Evolutionary conservation across 2,888 invertebrate genomes (phyloP), one percentile per base, ranked within the genome.

Genomic region (Sesia apiformis): DNA sequence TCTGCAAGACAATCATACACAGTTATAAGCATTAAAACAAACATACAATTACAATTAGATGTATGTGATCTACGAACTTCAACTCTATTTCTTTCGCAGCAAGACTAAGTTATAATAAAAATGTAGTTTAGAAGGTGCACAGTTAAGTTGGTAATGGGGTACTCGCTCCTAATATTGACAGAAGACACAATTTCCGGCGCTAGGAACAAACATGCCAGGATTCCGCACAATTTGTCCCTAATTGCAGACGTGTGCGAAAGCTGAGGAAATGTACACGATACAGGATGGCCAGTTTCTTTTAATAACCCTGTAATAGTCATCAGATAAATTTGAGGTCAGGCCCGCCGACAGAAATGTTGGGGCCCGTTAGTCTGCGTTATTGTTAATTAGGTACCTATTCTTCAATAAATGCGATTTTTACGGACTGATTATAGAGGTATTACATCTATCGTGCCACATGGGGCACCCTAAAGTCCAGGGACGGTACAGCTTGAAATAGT

Each of bases 171-270:
- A 69, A 72, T 80, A 79, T 81, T 80, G 78, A 78, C 78, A 76
- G 76, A 73, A 78, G 75, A 76, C 68, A 72, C 80, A 81, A 84
- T 84, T 81, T 83, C 83, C 84, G 68, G 74, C 62, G 60, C 63
- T 63, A 66, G 68, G 74, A 62, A 59, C 63, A 63, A 66, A 64
- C 64, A 63, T 58, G 60, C 23, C 57, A 57, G 59, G 58, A 69
- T 79, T 82, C 79, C 76, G 74, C 74, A 72, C 80, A 78, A 81
- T 83, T 84, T 80, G 69, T 63, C 63, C 63, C 73, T 81, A 79
- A 84, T 84, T 80, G 74, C 68, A 66, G 61, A 63, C 65, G 65
- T 68, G 68, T 59, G 23, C 53, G 52, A 46, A 46, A 8, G 8
- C 23, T 46, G 46, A 8, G 23, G 41, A 6, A 41, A 6, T 41